A percentile compares a stretch with the other conserved stretches of the same genome.
Conservation (phyloP, 2,888 invertebrate species). For the Cantharis flavilabris region DNA sequence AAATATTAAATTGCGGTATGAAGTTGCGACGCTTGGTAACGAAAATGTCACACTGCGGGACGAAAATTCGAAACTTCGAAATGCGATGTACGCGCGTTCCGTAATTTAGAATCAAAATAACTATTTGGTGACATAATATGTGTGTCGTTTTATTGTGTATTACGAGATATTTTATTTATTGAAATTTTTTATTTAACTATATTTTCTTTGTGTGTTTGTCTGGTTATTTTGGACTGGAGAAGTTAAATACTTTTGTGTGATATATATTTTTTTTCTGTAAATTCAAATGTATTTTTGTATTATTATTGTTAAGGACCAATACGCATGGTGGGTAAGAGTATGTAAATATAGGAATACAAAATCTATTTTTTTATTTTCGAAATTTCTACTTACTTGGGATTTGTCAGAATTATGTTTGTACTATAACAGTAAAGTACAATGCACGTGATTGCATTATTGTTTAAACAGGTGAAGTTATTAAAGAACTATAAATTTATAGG, state of each 20-base stretch:
- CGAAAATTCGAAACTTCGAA: background rate
- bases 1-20: constrained; percentile 76
- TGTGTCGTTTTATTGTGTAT: background rate
- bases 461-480: background rate
- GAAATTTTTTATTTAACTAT: background rate
- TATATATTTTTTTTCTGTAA: background rate
- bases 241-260: background rate
- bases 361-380: background rate
- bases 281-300: background rate
- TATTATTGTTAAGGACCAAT: background rate
- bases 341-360: background rate
- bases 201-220: background rate
- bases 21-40: constrained; percentile 49
- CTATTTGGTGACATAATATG: background rate
- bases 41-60: constrained; percentile 34
- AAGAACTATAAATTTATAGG: background rate
- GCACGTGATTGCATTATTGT: background rate
- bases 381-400: background rate
- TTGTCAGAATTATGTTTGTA: background rate
- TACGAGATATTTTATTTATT: background rate
- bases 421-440: background rate
- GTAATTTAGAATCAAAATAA: background rate
- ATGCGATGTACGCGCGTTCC: background rate
- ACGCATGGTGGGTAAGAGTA: background rate
- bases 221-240: background rate